Conservation (phyloP, 1,140 invertebrate genomes). For the Achroia grisella region DNA sequence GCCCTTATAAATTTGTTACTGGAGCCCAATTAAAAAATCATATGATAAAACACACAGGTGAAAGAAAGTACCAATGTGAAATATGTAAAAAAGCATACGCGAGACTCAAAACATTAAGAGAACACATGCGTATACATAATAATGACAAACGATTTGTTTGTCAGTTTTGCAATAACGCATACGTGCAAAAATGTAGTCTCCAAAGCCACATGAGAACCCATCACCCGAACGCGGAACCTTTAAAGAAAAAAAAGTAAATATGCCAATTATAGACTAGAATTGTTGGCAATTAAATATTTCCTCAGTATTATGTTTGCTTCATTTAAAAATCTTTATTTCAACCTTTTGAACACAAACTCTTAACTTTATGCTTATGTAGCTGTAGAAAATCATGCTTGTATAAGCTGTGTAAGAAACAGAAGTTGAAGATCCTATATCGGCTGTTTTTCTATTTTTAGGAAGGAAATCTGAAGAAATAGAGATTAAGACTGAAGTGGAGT, state of each 20-base stretch:
- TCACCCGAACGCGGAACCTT: conserved; percentile 36
- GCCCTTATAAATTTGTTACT: conserved; percentile 53
- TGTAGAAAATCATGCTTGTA: conserved; percentile 4
- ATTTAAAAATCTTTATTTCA: too few relatives aligned
- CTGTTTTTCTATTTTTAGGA: conserved; percentile 70
- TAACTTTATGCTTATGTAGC: conserved; percentile 1
- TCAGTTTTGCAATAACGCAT: conserved; percentile 71
- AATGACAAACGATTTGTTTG: conserved; percentile 64
- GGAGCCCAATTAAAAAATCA: conserved; percentile 48
- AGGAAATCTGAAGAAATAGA: conserved; percentile 36
- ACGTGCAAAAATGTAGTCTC: conserved; percentile 64
- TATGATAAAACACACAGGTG: conserved; percentile 44
- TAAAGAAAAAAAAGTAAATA: conserved; percentile 20
- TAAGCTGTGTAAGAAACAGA: background rate
- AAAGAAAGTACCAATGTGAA: conserved; percentile 52
- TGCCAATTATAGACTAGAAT: too few relatives aligned
- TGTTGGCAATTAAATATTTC: too few relatives aligned
- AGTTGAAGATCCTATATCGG: conserved; percentile 44
- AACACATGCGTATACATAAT: conserved; percentile 69
- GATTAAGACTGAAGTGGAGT: conserved; percentile 33
- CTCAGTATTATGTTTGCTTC: too few relatives aligned
- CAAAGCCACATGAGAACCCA: conserved; percentile 59
- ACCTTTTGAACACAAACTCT: too few relatives aligned
- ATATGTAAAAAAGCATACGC: conserved; percentile 71
- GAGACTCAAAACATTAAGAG: conserved; percentile 67